A percentile compares a stretch with the other conserved stretches of the same genome.
Conservation (phyloP, 30 jellyfish, hydroid and myxozoan species). For the Chrysaora quinquecirrha region DNA sequence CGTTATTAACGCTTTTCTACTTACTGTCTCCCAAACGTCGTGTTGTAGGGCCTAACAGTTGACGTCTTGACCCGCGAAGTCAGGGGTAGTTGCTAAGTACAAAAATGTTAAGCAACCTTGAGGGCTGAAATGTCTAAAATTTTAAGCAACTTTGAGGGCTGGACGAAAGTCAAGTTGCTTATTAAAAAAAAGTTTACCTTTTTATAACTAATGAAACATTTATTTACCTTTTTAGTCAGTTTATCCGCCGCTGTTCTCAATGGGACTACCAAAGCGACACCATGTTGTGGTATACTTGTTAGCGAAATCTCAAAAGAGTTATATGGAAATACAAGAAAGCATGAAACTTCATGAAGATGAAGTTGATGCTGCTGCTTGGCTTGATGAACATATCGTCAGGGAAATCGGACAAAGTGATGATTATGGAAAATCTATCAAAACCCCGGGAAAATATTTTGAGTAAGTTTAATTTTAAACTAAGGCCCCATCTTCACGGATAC, state of each 20-base stretch:
- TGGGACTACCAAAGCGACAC: slow-evolving; percentile 75
- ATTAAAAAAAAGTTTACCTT: too few relatives aligned
- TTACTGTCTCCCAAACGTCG: too few relatives aligned
- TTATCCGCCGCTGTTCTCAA: slow-evolving; percentile 66
- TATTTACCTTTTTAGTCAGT: slow-evolving; percentile 54
- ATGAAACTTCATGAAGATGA: slow-evolving; percentile 55
- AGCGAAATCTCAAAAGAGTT: slow-evolving; percentile 31
- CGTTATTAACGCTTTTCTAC: too few relatives aligned
- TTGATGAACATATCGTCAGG: slow-evolving; percentile 47
- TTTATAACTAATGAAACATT: too few relatives aligned
- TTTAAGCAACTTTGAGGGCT: too few relatives aligned
- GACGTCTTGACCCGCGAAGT: too few relatives aligned
- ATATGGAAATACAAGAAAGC: slow-evolving; percentile 41
- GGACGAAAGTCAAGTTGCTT: too few relatives aligned
- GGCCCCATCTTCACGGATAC: neutral
- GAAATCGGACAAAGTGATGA: slow-evolving; percentile 54
- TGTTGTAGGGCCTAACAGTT: too few relatives aligned
- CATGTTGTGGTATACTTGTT: slow-evolving; percentile 68
- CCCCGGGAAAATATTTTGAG: slow-evolving; percentile 59
- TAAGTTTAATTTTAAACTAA: slow-evolving; percentile 10
- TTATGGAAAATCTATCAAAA: slow-evolving; percentile 53
- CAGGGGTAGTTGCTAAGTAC: too few relatives aligned
- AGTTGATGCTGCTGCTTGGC: slow-evolving; percentile 89
- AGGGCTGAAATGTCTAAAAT: too few relatives aligned
- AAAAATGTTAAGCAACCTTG: too few relatives aligned